phyloP scores from a whole-genome alignment of 2,888 invertebrate species.

The Hydraecia micacea region DNA sequence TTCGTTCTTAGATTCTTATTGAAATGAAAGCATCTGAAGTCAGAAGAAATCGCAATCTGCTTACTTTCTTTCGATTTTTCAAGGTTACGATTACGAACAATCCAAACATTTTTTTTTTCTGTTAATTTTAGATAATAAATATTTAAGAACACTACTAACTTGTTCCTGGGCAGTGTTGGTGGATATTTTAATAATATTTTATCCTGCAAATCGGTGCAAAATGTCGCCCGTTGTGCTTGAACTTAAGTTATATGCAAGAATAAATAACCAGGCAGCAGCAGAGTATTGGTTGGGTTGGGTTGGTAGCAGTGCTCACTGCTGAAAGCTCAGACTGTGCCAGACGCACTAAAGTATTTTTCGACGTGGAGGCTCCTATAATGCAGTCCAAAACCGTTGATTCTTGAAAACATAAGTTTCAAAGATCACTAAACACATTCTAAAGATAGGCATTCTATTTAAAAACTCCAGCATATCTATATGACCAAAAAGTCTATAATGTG shows the following conservation, averaged over 20 bases:
- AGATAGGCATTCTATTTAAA: constrained; percentile 25
- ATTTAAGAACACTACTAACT: not conserved
- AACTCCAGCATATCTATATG: not conserved
- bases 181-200: not conserved
- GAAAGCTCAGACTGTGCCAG: not conserved
- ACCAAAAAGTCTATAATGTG: constrained; percentile 25
- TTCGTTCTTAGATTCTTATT: constrained; percentile 16
- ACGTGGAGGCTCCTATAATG: not conserved
- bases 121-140: not conserved
- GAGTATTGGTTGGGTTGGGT: not conserved
- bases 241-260: not conserved
- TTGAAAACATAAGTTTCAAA: not conserved
- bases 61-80: not conserved
- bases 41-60: not conserved
- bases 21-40: not conserved
- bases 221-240: not conserved
- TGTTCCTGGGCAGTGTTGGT: not conserved
- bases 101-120: not conserved
- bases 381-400: not conserved
- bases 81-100: not conserved
- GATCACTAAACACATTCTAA: not conserved
- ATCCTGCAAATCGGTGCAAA: not conserved
- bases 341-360: not conserved
- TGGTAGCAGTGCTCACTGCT: not conserved
- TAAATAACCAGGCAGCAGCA: not conserved